These are phyloP conservation scores for Pentalonia nigronervosa DNA, from an alignment of 1,140 invertebrate species.

Conservation along the genomic window DNA sequence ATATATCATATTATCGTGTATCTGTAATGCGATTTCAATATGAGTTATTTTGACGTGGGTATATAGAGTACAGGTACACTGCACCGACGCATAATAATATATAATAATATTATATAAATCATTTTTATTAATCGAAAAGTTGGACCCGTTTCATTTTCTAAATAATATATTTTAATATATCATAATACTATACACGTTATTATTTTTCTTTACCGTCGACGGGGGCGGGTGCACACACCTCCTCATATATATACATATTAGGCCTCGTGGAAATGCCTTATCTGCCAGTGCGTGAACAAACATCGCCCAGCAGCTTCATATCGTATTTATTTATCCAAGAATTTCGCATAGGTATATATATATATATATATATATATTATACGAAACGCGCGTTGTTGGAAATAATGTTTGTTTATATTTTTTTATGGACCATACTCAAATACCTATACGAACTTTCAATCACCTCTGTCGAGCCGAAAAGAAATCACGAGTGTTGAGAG, in stretches of 20 bases:
- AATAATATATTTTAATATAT: neutral
- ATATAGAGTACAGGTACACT: neutral
- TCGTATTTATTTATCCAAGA: neutral
- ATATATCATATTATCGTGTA: too few relatives aligned
- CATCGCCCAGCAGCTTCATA: neutral
- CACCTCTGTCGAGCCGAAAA: neutral
- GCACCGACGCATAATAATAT: neutral
- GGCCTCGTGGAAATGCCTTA: neutral
- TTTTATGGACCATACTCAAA: neutral
- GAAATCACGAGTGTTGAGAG: neutral
- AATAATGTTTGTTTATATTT: neutral
- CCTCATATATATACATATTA: neutral
- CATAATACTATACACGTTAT: neutral
- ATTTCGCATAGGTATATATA: neutral
- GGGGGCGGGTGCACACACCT: neutral
- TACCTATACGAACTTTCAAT: neutral
- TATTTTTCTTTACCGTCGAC: neutral
- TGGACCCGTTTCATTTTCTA: neutral
- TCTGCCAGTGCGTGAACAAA: neutral
- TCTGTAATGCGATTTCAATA: neutral
- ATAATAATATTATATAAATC: neutral
- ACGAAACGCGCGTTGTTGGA: neutral
- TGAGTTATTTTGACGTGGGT: neutral
- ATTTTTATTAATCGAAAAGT: slow-evolving; percentile 4
- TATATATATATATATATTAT: neutral